Evolutionary conservation across 2,888 invertebrate species (phyloP).

Genomic region (Cheiracanthium punctorium): DNA sequence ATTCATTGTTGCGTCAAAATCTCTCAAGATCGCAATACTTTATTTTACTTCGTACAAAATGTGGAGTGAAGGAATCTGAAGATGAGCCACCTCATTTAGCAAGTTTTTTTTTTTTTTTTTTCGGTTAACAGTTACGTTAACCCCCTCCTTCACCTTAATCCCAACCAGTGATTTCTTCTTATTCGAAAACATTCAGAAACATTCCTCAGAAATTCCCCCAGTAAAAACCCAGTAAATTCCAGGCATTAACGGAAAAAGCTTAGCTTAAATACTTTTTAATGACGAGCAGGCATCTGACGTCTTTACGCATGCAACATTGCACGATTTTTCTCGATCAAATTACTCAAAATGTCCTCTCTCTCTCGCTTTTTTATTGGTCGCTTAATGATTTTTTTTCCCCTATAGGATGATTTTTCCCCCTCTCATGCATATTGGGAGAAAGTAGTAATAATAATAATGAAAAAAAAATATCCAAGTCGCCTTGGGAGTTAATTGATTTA

Average conservation of each 20-base stretch:
- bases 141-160: too few relatives aligned
- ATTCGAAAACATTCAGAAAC: too few relatives aligned
- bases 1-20: too few relatives aligned
- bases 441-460: too few relatives aligned
- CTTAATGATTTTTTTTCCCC: neutral
- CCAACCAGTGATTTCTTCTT: too few relatives aligned
- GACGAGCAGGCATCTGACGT: conserved; percentile 10
- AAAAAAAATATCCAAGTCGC: neutral
- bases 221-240: neutral
- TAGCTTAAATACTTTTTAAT: conserved; percentile 13
- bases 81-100: too few relatives aligned
- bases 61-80: too few relatives aligned
- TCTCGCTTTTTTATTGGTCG: neutral
- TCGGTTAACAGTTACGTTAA: too few relatives aligned
- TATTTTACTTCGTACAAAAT: too few relatives aligned
- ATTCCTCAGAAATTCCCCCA: neutral
- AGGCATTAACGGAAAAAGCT: neutral
- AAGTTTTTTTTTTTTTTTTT: too few relatives aligned
- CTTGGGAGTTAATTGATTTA: conserved; percentile 4
- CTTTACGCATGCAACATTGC: neutral
- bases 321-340: conserved; percentile 1
- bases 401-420: neutral
- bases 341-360: neutral
- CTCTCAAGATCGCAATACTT: too few relatives aligned
- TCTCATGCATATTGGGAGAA: neutral